Conservation (phyloP, 2,797 vertebrate species). For the Channallabes apus region DNA sequence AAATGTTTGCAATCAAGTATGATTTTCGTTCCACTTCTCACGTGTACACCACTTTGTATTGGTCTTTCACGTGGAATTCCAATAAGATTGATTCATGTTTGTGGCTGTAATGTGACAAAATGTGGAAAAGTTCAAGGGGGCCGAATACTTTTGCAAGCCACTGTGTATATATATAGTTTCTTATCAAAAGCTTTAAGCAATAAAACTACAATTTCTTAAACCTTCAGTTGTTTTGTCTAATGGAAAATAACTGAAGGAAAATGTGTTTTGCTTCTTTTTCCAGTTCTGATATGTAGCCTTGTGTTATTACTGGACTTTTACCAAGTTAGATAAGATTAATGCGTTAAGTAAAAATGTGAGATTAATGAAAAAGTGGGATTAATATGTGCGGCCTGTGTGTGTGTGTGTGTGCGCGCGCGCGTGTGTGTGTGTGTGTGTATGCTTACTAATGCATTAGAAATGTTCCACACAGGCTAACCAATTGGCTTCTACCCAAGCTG, state of each 20-base stretch:
- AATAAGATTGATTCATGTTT: no score
- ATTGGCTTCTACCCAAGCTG: conserved; percentile 34
- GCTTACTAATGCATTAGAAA: conserved; percentile 42
- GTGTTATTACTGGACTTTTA: conserved; percentile 29
- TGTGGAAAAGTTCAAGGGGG: no score
- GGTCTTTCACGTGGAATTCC: no score
- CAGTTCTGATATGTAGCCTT: conserved; percentile 14
- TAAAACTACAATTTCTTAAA: not conserved
- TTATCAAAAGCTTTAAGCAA: no score
- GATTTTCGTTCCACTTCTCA: no score
- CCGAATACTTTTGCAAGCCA: no score
- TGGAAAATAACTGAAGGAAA: not conserved
- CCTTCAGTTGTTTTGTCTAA: not conserved
- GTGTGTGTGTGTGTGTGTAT: no score
- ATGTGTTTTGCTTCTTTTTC: conserved; percentile 24
- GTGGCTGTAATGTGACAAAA: no score
- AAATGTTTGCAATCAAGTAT: no score
- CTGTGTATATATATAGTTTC: not conserved
- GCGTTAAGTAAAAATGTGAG: conserved; percentile 44
- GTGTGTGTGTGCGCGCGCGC: no score
- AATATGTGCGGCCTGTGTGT: conserved; percentile 19
- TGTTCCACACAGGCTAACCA: conserved; percentile 27
- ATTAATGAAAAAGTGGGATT: not conserved
- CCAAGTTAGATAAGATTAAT: conserved; percentile 45
- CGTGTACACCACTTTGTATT: no score